phyloP scores from a whole-genome alignment of 2,797 vertebrate genomes.

The Bovichtus diacanthus region DNA sequence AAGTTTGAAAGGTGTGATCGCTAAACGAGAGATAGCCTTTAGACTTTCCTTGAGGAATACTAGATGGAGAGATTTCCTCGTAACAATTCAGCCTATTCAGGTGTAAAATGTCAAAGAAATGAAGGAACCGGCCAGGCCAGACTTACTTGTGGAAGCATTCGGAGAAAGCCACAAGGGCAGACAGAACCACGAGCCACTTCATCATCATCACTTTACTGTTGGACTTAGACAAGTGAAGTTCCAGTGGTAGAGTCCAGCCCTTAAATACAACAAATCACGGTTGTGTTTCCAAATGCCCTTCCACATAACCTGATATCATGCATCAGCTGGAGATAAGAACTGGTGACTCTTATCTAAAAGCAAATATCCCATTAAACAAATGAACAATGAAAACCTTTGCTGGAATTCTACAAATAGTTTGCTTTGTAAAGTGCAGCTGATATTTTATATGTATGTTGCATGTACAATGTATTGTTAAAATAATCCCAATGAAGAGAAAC shows the following conservation, averaged over 20 bases:
- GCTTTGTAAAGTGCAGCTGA: background rate
- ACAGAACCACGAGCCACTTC: conserved; percentile 65
- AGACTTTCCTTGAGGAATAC: conserved; percentile 1
- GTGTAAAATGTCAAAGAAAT: conserved; percentile 29
- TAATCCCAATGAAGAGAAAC: background rate
- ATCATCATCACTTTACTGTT: conserved; percentile 37
- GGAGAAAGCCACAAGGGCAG: conserved; percentile 61
- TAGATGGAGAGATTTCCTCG: background rate
- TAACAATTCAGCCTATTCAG: conserved; percentile 9
- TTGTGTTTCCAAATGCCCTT: conserved; percentile 52
- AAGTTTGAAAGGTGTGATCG: background rate
- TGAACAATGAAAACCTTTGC: background rate
- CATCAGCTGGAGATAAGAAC: conserved; percentile 54
- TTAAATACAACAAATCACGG: conserved; percentile 65
- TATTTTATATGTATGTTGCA: background rate
- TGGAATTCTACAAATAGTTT: background rate
- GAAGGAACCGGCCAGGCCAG: background rate
- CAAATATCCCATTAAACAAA: conserved; percentile 24
- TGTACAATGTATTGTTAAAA: background rate
- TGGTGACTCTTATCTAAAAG: conserved; percentile 33
- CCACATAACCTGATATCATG: conserved; percentile 22
- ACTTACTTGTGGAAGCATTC: conserved; percentile 69
- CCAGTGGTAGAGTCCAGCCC: background rate
- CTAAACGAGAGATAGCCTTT: conserved; percentile 6
- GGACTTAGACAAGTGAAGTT: conserved; percentile 19